Base-by-base conservation (phyloP, 2,113 vertebrate species). In the Cepphus grylle region DNA sequence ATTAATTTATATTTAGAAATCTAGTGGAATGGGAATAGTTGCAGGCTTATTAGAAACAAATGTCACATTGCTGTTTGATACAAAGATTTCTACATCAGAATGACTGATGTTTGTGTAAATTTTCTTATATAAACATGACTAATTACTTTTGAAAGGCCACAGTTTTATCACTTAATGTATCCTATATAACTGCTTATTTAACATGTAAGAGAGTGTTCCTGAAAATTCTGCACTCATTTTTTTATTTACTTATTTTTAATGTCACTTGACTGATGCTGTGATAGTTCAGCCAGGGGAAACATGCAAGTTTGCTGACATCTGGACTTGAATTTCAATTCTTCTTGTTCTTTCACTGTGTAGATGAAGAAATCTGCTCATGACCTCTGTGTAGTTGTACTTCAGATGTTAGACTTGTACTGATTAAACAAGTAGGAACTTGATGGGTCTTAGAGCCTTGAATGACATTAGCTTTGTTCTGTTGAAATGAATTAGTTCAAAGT, bases 1-100 rank as follows among this genome's bases (percentile, higher is more conserved):
- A 92, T 92, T 96, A 94, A 94, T 97, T 94, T 89, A 88, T 96
- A 92, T 96, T 93, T 90, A 95, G 94, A 84, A 94, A 76, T 92
- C 47, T 45, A 72, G 77, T 93, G 73, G 84, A 96, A 92, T 26
- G 77, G 83, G 95, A 96, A 89, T 94, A 84, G 69, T 86, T 81
- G 52, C 65, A 81, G 80, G 69, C 80, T 94, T 96, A 84, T 86
- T 93, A 84, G 80, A 90, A 95, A 71, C 81, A 78, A 96, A 8
- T 89, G 92, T 88, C 90, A 93, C 82, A 78, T 61, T 91, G 79
- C 77, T 96, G 47, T 83, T 95, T 91, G 92, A 79, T 91, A 81
- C 62, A 67, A 71, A 83, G 47, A 92, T 91, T 96, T 94, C 92
- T 97, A 74, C 90, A 90, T 94, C 95, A 89, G 61, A 93, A 84